phyloP scores from a whole-genome alignment of 2,888 invertebrate genomes.

The Caenorhabditis sp. region DNA sequence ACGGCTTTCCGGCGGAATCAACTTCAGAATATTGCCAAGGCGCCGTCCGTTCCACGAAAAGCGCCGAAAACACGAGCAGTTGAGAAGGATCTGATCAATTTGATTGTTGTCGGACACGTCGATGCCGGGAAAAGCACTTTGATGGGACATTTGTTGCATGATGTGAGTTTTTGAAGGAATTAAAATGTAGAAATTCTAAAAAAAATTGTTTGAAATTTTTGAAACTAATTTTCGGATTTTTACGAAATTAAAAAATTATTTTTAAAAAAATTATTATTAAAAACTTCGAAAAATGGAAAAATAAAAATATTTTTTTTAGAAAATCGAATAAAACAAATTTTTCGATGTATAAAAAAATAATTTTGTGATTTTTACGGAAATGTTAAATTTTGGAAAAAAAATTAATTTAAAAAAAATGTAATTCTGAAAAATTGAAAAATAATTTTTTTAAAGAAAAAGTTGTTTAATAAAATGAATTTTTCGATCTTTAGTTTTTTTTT shows the following conservation, averaged over 20 bases:
- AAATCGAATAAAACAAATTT: too few relatives aligned
- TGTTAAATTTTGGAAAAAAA: too few relatives aligned
- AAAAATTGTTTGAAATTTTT: neutral
- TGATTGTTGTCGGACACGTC: slow-evolving; percentile 89
- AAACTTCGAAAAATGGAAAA: neutral
- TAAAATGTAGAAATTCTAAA: neutral
- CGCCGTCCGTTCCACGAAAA: slow-evolving; percentile 62
- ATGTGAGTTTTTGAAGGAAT: slow-evolving; percentile 79
- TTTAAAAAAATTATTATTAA: neutral
- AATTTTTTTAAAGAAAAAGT: too few relatives aligned
- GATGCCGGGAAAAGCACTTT: slow-evolving; percentile 97
- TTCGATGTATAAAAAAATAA: too few relatives aligned
- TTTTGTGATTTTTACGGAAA: too few relatives aligned
- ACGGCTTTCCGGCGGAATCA: slow-evolving; percentile 66
- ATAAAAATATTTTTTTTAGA: too few relatives aligned
- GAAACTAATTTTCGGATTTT: too few relatives aligned
- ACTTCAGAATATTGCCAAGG: slow-evolving; percentile 66
- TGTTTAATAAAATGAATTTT: too few relatives aligned
- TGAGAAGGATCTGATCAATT: slow-evolving; percentile 76
- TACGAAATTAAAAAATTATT: neutral
- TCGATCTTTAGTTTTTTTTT: too few relatives aligned
- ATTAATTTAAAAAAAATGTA: neutral
- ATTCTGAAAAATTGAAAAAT: slow-evolving; percentile 5
- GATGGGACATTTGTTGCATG: slow-evolving; percentile 94
- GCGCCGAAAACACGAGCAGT: slow-evolving; percentile 40